Base-by-base conservation (phyloP, 2,797 vertebrate species). In the Channa striata region DNA sequence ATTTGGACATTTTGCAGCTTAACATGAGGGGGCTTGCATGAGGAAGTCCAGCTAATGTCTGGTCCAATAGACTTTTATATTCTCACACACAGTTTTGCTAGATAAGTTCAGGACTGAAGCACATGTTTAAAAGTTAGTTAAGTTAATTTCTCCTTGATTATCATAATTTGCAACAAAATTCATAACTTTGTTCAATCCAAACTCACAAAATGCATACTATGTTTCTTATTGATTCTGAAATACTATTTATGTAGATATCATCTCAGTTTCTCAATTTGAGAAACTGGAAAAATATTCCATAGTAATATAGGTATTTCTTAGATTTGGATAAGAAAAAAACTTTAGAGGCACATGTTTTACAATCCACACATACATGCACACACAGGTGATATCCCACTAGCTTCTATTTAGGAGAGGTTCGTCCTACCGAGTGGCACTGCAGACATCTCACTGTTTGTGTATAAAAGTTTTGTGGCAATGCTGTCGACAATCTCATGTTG, bases 361-460 rank as follows among this genome's bases (percentile, higher is more conserved):
- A 30, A 53, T 77, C 80, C 84, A 62, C 42, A 77, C 70, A 84
- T 65, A 75, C 16, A 72, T 43, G 58, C 79, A 87, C 61, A 87
- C 61, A 40, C 70, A 84, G 67, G 78, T 80, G 82, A 86, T 72
- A 86, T 75, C 87, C 78, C 81, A 83, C 37, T 68, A 59, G 78
- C 75, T 78, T 90, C 91, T 91, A 87, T 91, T 92, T 89, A 73
- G 33, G 83, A 86, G 62, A 43, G 17, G 36, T 49, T 56, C 59
- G 74, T 76, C 78, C 81, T 69, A 74, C 67, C 14, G 37, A 34
- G 65, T 33, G 23, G 60, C 69, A 71, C 62, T 42, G 78, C 7
- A 82, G 84, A 85, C 74, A 83, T 88, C 87, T 89, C 86, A 74
- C 84, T 86, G 89, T 92, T 92, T 89, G 81, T 82, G 69, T 72